Conservation (phyloP, 37 sponge, comb jelly and placozoan species). For the Mnemiopsis leidyi region DNA sequence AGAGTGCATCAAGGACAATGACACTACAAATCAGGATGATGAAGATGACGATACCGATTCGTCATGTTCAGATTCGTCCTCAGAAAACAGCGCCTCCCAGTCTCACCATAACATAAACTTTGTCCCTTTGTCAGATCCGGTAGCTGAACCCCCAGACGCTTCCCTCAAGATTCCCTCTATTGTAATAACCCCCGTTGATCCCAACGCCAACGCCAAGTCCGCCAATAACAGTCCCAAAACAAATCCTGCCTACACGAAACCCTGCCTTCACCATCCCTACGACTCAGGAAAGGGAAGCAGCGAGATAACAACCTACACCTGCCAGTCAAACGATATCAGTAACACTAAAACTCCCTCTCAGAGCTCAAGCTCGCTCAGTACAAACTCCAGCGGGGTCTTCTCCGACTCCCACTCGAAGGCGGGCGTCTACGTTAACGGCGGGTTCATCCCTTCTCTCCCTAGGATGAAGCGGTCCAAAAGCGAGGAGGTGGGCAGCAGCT, state of each 20-base stretch:
- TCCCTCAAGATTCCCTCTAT: constrained; percentile 21
- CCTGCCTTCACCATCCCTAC: not conserved
- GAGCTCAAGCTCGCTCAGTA: not conserved
- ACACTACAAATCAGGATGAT: not conserved
- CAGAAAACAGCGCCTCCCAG: not conserved
- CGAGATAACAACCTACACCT: constrained; percentile 1
- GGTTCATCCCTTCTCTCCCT: not conserved
- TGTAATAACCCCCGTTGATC: constrained; percentile 23
- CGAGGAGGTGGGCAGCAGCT: constrained; percentile 3
- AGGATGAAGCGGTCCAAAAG: constrained; percentile 27
- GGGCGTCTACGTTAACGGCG: not conserved
- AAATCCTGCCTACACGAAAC: not conserved
- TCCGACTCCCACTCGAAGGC: not conserved
- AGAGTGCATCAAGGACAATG: not conserved
- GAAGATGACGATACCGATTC: not conserved
- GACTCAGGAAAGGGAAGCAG: constrained; percentile 52
- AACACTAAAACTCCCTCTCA: not conserved
- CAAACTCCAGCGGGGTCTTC: constrained; percentile 43
- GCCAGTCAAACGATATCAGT: not conserved
- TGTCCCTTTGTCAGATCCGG: not conserved
- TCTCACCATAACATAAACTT: constrained; percentile 10
- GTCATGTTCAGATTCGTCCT: not conserved
- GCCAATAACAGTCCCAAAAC: not conserved
- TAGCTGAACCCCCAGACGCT: not conserved
- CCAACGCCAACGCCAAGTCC: not conserved